These are phyloP conservation scores for Onthophagus sagittarius DNA, from an alignment of 2,888 invertebrate genomes.

Conservation along the genomic window DNA sequence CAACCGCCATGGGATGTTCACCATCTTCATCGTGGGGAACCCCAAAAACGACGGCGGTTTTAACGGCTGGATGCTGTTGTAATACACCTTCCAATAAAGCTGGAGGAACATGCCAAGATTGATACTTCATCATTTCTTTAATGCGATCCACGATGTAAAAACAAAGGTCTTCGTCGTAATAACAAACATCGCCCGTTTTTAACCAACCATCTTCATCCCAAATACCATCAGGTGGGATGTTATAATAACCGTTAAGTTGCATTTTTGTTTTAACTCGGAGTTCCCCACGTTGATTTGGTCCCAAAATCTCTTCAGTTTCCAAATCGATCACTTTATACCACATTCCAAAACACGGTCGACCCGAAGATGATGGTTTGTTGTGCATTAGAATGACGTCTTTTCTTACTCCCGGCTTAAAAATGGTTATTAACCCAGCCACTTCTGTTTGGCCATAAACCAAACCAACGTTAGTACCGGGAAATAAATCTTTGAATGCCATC, in stretches of 20 bases:
- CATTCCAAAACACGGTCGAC: slow-evolving; percentile 35
- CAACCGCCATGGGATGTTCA: slow-evolving; percentile 39
- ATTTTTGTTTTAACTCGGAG: slow-evolving; percentile 49
- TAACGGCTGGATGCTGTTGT: slow-evolving; percentile 36
- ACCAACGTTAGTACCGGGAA: slow-evolving; percentile 40
- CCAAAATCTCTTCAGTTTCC: slow-evolving; percentile 46
- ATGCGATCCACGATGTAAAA: slow-evolving; percentile 51
- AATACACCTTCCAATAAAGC: slow-evolving; percentile 36
- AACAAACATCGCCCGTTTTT: slow-evolving; percentile 53
- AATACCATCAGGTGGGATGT: slow-evolving; percentile 46
- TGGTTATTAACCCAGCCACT: slow-evolving; percentile 36
- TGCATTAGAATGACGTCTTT: slow-evolving; percentile 35
- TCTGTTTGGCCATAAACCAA: slow-evolving; percentile 44
- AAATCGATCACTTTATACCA: slow-evolving; percentile 41
- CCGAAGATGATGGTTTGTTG: slow-evolving; percentile 37
- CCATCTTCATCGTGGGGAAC: slow-evolving; percentile 41
- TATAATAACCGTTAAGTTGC: slow-evolving; percentile 49
- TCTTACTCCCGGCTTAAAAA: slow-evolving; percentile 35
- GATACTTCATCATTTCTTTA: slow-evolving; percentile 53
- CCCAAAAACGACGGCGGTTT: slow-evolving; percentile 37
- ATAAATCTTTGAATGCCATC: slow-evolving; percentile 36
- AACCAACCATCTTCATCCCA: slow-evolving; percentile 51
- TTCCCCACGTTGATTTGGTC: slow-evolving; percentile 52
- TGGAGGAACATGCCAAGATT: slow-evolving; percentile 49
- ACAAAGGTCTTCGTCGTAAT: slow-evolving; percentile 50